A percentile compares a stretch with the other conserved stretches of the same genome.
These are phyloP conservation scores for Heptranchias perlo DNA, from an alignment of 2,113 vertebrate species.

Conservation along the genomic window DNA sequence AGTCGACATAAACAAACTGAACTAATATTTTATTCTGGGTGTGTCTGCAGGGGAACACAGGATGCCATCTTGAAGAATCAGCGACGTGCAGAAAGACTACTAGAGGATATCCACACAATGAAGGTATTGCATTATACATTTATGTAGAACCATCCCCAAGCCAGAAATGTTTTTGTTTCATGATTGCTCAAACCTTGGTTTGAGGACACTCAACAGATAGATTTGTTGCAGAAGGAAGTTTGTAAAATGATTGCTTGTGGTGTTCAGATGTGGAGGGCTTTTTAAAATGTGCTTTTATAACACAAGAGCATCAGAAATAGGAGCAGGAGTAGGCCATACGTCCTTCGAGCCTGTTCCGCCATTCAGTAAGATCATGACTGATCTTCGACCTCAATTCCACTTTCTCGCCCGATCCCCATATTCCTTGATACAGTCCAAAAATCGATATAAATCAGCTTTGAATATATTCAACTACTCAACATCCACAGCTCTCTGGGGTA, in stretches of 20 bases:
- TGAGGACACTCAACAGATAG: not conserved
- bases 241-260: too few relatives aligned
- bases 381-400: too few relatives aligned
- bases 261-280: not conserved
- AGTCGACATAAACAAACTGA: slow-evolving; percentile 23
- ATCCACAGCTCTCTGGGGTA: too few relatives aligned
- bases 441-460: too few relatives aligned
- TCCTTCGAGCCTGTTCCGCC: too few relatives aligned
- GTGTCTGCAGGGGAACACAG: slow-evolving; percentile 64
- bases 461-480: too few relatives aligned
- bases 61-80: slow-evolving; percentile 70
- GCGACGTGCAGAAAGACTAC: slow-evolving; percentile 69
- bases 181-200: not conserved
- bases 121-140: slow-evolving; percentile 58
- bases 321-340: too few relatives aligned
- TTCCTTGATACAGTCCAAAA: too few relatives aligned
- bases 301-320: too few relatives aligned
- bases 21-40: slow-evolving; percentile 37
- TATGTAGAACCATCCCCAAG: not conserved
- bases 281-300: not conserved
- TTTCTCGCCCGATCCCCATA: too few relatives aligned
- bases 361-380: too few relatives aligned
- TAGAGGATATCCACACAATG: slow-evolving; percentile 84
- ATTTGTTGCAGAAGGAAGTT: not conserved
- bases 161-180: not conserved